Conservation (phyloP, 2,888 invertebrate species). For the Crioceris asparagi region DNA sequence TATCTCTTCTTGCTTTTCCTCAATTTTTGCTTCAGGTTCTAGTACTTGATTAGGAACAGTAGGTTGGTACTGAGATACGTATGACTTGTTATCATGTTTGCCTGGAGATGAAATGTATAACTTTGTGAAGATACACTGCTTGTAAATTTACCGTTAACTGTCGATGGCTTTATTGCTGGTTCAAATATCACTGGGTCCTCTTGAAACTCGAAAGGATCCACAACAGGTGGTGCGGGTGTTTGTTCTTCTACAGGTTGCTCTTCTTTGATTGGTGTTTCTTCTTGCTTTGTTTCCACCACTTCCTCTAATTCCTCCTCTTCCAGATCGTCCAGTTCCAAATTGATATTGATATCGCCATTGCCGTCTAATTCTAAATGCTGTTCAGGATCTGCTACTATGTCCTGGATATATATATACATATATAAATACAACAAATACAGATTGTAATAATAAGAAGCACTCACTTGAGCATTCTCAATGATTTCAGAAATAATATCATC, state of each 20-base stretch:
- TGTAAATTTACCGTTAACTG: not conserved
- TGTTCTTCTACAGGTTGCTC: conserved; percentile 10
- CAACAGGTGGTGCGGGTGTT: not conserved
- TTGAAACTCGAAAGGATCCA: conserved; percentile 37
- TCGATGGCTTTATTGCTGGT: conserved; percentile 15
- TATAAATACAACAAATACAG: not conserved
- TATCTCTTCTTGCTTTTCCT: conserved; percentile 1
- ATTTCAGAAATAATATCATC: conserved; percentile 45
- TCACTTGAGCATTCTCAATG: conserved; percentile 38
- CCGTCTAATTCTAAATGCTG: conserved; percentile 34
- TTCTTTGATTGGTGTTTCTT: conserved; percentile 16
- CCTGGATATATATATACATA: conserved; percentile 16
- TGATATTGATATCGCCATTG: conserved; percentile 36
- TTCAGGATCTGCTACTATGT: conserved; percentile 36
- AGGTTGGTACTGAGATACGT: too few species aligned
- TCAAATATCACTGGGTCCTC: conserved; percentile 32
- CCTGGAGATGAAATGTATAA: conserved; percentile 5
- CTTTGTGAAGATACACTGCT: not conserved
- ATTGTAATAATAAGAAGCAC: not conserved
- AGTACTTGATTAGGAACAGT: too few species aligned
- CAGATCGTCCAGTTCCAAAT: conserved; percentile 34
- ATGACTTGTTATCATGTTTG: too few species aligned
- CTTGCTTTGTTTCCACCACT: conserved; percentile 10
- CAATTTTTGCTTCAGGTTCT: conserved; percentile 1
- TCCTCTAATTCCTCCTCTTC: conserved; percentile 26